Evolutionary conservation across 2,113 vertebrate species (phyloP), one percentile per base, ranked within the genome.

Genomic region (Caretta caretta): DNA sequence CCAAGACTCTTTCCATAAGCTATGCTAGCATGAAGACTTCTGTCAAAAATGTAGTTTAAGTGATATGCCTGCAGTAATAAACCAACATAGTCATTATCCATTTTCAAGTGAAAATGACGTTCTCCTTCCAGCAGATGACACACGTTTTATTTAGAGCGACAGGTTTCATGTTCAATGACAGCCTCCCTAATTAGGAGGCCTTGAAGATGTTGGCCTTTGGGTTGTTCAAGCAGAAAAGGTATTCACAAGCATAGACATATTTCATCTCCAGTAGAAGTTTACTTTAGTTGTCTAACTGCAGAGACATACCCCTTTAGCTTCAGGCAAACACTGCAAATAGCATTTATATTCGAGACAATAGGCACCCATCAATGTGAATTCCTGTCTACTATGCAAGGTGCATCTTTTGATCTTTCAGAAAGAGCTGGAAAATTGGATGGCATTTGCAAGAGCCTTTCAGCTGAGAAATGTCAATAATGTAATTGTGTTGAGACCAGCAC

Each of bases 321-420:
- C 87, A 91, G 96, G 97, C 97, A 97, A 97, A 96, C 86, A 92
- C 84, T 8, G 8, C 53, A 57, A 80, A 59, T 79, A 92, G 84
- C 95, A 98, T 98, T 98, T 96, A 93, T 97, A 98, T 98, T 98
- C 98, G 96, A 97, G 97, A 98, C 97, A 97, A 98, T 97, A 96
- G 97, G 80, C 93, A 93, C 88, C 96, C 96, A 97, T 98, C 97
- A 97, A 97, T 97, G 91, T 97, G 97, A 98, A 98, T 98, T 98
- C 91, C 95, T 95, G 95, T 96, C 98, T 98, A 16, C 97, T 98
- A 98, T 98, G 98, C 98, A 98, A 98, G 98, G 97, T 98, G 96
- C 96, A 96, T 98, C 98, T 98, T 98, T 96, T 98, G 98, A 98
- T 98, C 97, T 98, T 98, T 98, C 94, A 98, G 97, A 98, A 98